Percentiles rank a stretch among this genome's conserved stretches.
Conservation (phyloP, 2,888 invertebrate species). For the Nineta flava region DNA sequence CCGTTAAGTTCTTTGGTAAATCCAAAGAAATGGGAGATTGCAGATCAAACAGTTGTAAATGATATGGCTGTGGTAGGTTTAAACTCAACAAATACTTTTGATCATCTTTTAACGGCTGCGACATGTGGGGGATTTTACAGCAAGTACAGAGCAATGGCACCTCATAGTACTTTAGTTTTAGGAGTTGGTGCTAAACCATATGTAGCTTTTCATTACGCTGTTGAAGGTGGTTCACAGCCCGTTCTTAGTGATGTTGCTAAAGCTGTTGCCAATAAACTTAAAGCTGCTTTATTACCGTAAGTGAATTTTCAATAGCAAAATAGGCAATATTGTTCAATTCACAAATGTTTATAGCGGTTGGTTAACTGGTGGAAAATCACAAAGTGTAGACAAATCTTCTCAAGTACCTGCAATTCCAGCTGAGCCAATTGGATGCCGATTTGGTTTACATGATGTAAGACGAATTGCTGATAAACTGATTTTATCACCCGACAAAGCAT, state of each 20-base stretch:
- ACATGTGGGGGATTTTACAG: constrained; percentile 58
- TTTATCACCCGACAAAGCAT: constrained; percentile 60
- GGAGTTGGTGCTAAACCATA: constrained; percentile 71
- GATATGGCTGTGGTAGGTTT: constrained; percentile 67
- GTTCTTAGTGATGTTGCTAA: constrained; percentile 82
- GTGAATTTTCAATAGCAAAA: constrained; percentile 23
- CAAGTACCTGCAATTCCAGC: constrained; percentile 37
- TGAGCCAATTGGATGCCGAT: constrained; percentile 61
- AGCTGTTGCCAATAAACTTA: constrained; percentile 77
- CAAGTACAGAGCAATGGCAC: constrained; percentile 55
- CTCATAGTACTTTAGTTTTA: constrained; percentile 58
- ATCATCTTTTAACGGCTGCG: constrained; percentile 71
- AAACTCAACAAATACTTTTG: constrained; percentile 60
- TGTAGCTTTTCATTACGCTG: constrained; percentile 75
- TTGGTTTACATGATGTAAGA: constrained; percentile 64
- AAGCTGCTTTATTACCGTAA: constrained; percentile 63
- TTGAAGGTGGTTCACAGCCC: constrained; percentile 73
- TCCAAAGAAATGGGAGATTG: constrained; percentile 78
- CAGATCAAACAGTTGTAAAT: constrained; percentile 52
- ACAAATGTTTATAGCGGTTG: constrained; percentile 26
- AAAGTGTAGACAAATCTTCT: constrained; percentile 23
- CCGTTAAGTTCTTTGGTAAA: constrained; percentile 45
- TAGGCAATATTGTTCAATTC: background rate
- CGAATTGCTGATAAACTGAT: constrained; percentile 60
- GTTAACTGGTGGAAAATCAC: constrained; percentile 36